Base-by-base conservation (phyloP, 2,797 vertebrate species). In the Dryobates pubescens region DNA sequence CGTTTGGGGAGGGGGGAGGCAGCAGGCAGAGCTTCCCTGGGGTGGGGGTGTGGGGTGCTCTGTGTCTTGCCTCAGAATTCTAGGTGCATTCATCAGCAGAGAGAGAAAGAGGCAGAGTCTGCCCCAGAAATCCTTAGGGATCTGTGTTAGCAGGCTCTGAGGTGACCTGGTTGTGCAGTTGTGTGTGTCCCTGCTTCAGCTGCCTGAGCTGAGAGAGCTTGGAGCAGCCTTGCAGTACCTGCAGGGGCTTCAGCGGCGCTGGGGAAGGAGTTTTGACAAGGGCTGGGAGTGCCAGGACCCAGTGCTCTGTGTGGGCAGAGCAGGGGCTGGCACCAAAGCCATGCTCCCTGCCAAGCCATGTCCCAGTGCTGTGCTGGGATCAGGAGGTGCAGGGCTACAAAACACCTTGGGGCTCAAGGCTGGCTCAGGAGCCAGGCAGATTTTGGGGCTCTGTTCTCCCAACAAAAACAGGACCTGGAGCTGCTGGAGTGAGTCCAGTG, bases 271-370 rank as follows among this genome's bases (percentile, higher is more conserved):
- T 24, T 13, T 24, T 13, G 49, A 24, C 23, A 24, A 51, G 49
- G 49, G 49, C 49, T 51, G 22, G 6, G 23, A 51, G 23, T 51
- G 49, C 22, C 41, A 43, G 16, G 41, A 43, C 41, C 41, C 41
- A 43, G 41, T 43, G 41, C 41, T 22, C 8, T 0, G 1, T 56
- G 30, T 9, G 75, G 13, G 54, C 74, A 81, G 84, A 68, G 87
- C 77, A 30, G 43, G n/a, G 67, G 16, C 11, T 86, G 71, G 6
- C 45, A 22, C 22, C 9, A 4, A 58, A 53, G 45, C 70, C 62
- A 11, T 1, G 0, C 14, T 73, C 14, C 53, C 7, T 63, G 29
- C n/a, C 15, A 2, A 19, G 32, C 26, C 17, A 0, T 1, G 1
- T 26, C 53, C 76, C 2, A 0, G 57, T 59, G 62, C 43, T 45